Evolutionary conservation across 2,888 invertebrate species (phyloP).

Genomic region (Trimorus sp.): DNA sequence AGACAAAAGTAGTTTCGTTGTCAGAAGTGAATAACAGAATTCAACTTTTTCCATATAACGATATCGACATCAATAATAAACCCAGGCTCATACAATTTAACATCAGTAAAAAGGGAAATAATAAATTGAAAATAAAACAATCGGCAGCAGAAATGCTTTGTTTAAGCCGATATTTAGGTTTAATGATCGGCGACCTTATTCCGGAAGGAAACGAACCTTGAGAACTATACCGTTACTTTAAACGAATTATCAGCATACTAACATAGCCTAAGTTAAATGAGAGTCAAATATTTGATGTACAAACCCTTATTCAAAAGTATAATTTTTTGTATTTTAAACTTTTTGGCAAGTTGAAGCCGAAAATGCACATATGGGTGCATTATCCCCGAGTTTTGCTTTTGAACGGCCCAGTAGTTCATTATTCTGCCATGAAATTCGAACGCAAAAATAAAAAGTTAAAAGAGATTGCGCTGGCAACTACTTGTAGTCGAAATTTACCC

Average conservation of each 20-base stretch:
- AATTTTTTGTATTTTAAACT: constrained; percentile 42
- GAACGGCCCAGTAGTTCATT: constrained; percentile 40
- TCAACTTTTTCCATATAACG: background rate
- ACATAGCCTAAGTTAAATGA: constrained; percentile 36
- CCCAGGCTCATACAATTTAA: no score
- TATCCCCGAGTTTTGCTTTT: constrained; percentile 28
- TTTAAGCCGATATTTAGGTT: background rate
- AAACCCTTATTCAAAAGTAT: constrained; percentile 29
- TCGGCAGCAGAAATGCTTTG: constrained; percentile 5
- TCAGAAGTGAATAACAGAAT: background rate
- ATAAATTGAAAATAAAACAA: constrained; percentile 16
- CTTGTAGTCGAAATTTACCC: constrained; percentile 41
- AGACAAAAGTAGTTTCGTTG: constrained; percentile 3
- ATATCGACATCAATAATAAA: background rate
- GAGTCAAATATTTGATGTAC: constrained; percentile 31
- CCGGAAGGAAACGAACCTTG: background rate
- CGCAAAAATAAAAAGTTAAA: constrained; percentile 49
- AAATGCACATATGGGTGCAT: constrained; percentile 46
- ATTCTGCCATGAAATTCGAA: constrained; percentile 53
- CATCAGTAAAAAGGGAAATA: background rate
- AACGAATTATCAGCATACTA: constrained; percentile 34
- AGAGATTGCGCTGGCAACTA: constrained; percentile 38
- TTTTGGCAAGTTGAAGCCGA: constrained; percentile 48
- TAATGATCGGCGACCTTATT: constrained; percentile 7
- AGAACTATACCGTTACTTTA: constrained; percentile 15